Conservation (phyloP, 2,888 invertebrate genomes). For the Fragum fragum region DNA sequence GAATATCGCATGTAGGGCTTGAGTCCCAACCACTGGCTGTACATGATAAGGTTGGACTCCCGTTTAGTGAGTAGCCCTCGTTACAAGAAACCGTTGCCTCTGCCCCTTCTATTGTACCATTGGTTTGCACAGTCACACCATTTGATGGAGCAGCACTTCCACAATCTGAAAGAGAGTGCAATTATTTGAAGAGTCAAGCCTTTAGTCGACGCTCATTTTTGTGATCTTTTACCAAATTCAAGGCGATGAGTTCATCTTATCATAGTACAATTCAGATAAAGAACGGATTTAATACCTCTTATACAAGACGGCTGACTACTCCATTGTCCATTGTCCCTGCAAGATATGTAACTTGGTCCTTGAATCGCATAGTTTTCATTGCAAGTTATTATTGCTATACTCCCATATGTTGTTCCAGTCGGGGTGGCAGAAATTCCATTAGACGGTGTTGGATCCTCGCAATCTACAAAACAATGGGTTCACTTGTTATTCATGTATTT, state of each 20-base stretch:
- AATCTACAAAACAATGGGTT: too few relatives aligned
- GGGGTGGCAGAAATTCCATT: too few relatives aligned
- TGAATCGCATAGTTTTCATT: not conserved
- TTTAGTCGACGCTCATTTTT: not conserved
- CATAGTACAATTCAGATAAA: not conserved
- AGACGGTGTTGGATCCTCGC: too few relatives aligned
- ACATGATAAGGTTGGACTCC: not conserved
- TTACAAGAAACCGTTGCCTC: conserved; percentile 26
- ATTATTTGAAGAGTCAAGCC: not conserved
- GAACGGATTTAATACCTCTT: not conserved
- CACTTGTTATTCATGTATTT: too few relatives aligned
- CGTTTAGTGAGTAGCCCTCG: conserved; percentile 33
- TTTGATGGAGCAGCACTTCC: conserved; percentile 8
- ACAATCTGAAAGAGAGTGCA: conserved; percentile 3
- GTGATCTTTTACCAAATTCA: too few relatives aligned
- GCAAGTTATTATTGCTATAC: not conserved
- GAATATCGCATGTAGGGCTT: conserved; percentile 4
- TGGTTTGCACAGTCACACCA: not conserved
- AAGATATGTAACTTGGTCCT: not conserved
- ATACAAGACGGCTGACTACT: not conserved
- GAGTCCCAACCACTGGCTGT: conserved; percentile 10
- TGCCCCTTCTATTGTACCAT: conserved; percentile 26
- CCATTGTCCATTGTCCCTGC: not conserved
- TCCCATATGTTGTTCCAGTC: too few relatives aligned
- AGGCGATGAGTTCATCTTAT: too few relatives aligned